These are phyloP conservation scores for Sphaerophoria rueppellii DNA, from an alignment of 2,888 invertebrate genomes.

Conservation along the genomic window DNA sequence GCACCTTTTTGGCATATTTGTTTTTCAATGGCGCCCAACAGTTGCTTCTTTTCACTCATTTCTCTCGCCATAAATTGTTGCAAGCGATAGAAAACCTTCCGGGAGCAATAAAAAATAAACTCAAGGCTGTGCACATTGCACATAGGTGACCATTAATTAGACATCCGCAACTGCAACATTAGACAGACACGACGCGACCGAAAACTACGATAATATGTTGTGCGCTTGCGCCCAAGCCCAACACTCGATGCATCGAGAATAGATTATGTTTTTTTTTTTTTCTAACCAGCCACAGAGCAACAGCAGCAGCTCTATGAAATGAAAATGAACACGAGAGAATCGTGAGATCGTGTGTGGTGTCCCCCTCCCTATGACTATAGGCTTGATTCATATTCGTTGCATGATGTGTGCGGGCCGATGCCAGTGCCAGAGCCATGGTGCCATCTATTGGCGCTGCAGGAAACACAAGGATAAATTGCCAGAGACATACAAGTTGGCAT, in stretches of 20 bases:
- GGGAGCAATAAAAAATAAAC: conserved; percentile 61
- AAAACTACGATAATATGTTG: conserved; percentile 36
- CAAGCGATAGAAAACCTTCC: conserved; percentile 33
- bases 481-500: conserved; percentile 73
- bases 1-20: too few relatives aligned
- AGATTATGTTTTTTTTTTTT: background rate
- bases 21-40: too few relatives aligned
- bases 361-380: conserved; percentile 14
- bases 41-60: too few relatives aligned
- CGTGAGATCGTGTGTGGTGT: conserved; percentile 74
- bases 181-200: conserved; percentile 45
- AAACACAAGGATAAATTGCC: conserved; percentile 71
- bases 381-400: conserved; percentile 60
- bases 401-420: conserved; percentile 10
- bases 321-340: conserved; percentile 35
- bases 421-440: conserved; percentile 38
- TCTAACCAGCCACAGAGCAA: background rate
- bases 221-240: conserved; percentile 28
- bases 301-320: too few relatives aligned
- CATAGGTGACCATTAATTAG: conserved; percentile 74
- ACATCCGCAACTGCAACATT: conserved; percentile 65
- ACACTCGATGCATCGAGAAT: conserved; percentile 40
- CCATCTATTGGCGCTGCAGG: conserved; percentile 64
- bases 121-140: conserved; percentile 21
- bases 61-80: too few relatives aligned